Base-by-base conservation (phyloP, 2,888 invertebrate species). In the Eustalomyia histrio region DNA sequence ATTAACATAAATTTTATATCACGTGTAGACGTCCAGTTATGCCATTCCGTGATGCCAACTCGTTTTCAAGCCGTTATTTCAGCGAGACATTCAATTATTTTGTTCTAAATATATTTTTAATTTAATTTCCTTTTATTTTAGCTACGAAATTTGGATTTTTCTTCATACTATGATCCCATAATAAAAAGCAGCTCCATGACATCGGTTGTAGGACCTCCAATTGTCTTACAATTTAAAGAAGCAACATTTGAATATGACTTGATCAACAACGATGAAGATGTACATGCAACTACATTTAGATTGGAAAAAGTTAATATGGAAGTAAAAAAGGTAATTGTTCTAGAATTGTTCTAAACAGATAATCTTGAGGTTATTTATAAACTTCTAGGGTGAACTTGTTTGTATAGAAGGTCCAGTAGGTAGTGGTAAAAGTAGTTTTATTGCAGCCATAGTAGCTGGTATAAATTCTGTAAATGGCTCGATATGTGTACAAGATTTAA, bases 381-480 rank as follows among this genome's bases (percentile, higher is more conserved):
- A 8, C 9, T 63, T 52, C 53, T 12, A 95, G 92, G 96, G 95
- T 0, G 94, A 96, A 84, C 92, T 97, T 79, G 91, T 99, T 17
- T 98, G 98, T 29, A 92, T 99, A 12, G 94, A 97, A 84, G 99
- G 99, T 0, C 93, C 93, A 82, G 95, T 98, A 2, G 99, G 98
- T 0, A 94, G 95, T 85, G 99, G 99, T 10, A 99, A 99, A 91
- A 95, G 96, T 12, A 95, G 96, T 0, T 91, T 99, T 2, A 91
- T 99, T 21, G 92, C 94, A 69, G 96, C 97, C 1, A 93, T 99
- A 67, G 92, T 98, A 68, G 98, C 95, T 9, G 97, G 98, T 89
- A 93, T 98, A 90, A 91, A 93, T 9, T 94, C 94, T 89, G 91
- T 92, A 50, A 91, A 91, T 80, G 97, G 97, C 2, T 92, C 92